These are phyloP conservation scores for Typhlichthys eigenmanni DNA, from an alignment of 2,797 vertebrate species.

Conservation along the genomic window DNA sequence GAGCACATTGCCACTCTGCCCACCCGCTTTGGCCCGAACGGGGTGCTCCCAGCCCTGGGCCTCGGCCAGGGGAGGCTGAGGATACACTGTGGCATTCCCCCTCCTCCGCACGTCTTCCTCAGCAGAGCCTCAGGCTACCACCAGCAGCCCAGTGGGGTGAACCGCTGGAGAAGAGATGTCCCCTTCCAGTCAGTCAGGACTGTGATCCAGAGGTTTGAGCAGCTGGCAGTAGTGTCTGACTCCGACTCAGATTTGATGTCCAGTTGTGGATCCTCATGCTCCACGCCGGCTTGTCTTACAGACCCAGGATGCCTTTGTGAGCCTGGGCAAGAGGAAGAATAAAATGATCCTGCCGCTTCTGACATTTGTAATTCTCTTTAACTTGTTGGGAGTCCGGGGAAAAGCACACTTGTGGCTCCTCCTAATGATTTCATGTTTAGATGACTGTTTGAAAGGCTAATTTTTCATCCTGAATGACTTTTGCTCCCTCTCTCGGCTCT, in stretches of 20 bases:
- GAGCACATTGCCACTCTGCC: slow-evolving; percentile 68
- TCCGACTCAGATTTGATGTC: slow-evolving; percentile 59
- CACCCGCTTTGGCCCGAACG: slow-evolving; percentile 51
- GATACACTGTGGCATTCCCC: slow-evolving; percentile 61
- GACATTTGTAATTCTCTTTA: slow-evolving; percentile 22
- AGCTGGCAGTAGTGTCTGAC: slow-evolving; percentile 49
- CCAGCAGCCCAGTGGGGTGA: slow-evolving; percentile 36
- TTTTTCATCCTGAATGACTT: slow-evolving; percentile 57
- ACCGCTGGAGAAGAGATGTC: slow-evolving; percentile 55
- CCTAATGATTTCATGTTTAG: slow-evolving; percentile 52
- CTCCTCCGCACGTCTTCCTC: slow-evolving; percentile 66
- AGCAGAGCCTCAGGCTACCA: slow-evolving; percentile 61
- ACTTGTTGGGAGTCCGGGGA: slow-evolving; percentile 6
- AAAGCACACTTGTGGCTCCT: slow-evolving; percentile 24
- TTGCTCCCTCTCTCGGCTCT: slow-evolving; percentile 47
- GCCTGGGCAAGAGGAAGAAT: slow-evolving; percentile 30
- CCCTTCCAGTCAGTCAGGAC: slow-evolving; percentile 60
- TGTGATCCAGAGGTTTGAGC: slow-evolving; percentile 72
- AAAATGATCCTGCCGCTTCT: slow-evolving; percentile 10
- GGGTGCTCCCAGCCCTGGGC: slow-evolving; percentile 61
- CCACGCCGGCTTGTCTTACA: slow-evolving; percentile 45
- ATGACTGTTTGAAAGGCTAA: slow-evolving; percentile 66
- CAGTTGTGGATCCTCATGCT: slow-evolving; percentile 54
- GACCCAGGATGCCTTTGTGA: slow-evolving; percentile 22
- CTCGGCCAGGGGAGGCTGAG: slow-evolving; percentile 68